A percentile compares a stretch with the other conserved stretches of the same genome.
Evolutionary conservation across 1,140 invertebrate genomes (phyloP).

Genomic region (Sipha flava): DNA sequence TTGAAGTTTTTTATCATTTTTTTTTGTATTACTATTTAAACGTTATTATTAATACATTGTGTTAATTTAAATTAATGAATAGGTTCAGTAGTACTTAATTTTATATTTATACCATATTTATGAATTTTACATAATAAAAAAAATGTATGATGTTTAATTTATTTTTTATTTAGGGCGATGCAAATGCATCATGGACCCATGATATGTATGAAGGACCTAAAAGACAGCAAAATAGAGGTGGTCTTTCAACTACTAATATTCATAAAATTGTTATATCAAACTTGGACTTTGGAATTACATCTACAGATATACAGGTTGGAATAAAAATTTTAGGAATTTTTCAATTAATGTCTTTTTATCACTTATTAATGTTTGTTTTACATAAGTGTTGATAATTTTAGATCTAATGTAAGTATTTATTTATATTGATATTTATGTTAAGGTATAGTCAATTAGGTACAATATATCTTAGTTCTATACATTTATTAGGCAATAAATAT

Average conservation of each 20-base stretch:
- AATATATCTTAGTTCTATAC: too few species aligned
- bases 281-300: conserved; percentile 92
- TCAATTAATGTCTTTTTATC: neutral
- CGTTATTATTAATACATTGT: too few species aligned
- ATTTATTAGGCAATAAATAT: too few species aligned
- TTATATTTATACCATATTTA: too few species aligned
- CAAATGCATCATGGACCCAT: conserved; percentile 91
- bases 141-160: neutral
- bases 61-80: too few species aligned
- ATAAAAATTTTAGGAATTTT: neutral
- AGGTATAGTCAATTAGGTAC: neutral
- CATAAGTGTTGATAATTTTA: neutral
- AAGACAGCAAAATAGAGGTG: conserved; percentile 43
- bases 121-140: too few species aligned
- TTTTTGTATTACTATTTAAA: too few species aligned
- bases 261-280: conserved; percentile 85
- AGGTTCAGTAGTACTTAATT: too few species aligned
- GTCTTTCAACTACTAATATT: conserved; percentile 55
- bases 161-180: conserved; percentile 63
- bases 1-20: too few species aligned
- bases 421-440: neutral
- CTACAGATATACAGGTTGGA: conserved; percentile 78
- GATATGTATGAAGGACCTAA: conserved; percentile 73
- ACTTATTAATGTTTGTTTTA: neutral
- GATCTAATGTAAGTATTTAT: neutral